A percentile compares a stretch with the other conserved stretches of the same genome.
Evolutionary conservation across 2,888 invertebrate species (phyloP).

Genomic region (Cataglyphis albicans): DNA sequence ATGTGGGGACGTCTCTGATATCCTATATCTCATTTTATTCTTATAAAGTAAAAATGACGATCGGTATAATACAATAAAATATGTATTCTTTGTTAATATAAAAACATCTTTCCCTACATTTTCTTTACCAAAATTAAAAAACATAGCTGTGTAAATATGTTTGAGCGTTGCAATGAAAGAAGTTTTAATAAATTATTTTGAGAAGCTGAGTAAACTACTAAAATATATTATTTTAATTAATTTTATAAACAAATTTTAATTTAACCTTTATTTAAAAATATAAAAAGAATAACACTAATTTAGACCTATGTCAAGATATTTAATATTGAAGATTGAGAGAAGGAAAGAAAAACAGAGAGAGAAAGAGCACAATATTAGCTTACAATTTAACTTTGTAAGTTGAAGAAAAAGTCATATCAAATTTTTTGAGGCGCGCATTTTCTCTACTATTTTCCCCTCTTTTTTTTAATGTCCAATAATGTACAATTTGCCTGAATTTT

Average conservation of each 20-base stretch:
- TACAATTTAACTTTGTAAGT: constrained; percentile 1
- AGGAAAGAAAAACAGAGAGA: neutral
- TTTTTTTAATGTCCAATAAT: neutral
- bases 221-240: neutral
- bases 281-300: neutral
- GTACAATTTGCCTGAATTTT: neutral
- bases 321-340: neutral
- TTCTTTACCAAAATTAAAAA: neutral
- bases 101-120: neutral
- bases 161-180: neutral
- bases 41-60: neutral
- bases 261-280: neutral
- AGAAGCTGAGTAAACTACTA: neutral
- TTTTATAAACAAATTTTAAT: neutral
- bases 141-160: neutral
- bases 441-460: neutral
- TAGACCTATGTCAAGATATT: neutral
- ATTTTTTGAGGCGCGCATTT: neutral
- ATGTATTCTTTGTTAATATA: neutral
- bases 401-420: neutral
- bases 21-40: neutral
- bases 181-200: constrained; percentile 3
- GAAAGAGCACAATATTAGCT: neutral
- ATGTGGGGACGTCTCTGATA: neutral
- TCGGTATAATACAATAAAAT: neutral